phyloP scores from a whole-genome alignment of 2,797 vertebrate species.

The Cheracebus regulus region DNA sequence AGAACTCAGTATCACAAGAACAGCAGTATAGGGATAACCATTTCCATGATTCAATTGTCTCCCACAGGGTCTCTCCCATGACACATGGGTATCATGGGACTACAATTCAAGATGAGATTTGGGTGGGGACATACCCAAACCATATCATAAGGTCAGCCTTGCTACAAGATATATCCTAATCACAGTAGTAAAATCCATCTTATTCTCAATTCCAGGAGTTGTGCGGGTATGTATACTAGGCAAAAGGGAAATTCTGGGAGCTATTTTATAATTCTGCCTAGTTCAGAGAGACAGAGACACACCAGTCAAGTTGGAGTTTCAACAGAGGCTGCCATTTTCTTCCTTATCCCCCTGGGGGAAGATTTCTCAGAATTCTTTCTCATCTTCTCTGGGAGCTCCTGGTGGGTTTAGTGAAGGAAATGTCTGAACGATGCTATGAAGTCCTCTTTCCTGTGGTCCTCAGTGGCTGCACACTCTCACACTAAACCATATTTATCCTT shows the following conservation, averaged over 20 bases:
- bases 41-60: neutral
- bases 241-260: neutral
- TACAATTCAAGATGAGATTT: neutral
- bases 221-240: rapidly evolving
- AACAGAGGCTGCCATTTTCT: neutral
- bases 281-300: too few relatives aligned
- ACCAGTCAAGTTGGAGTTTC: neutral
- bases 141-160: neutral
- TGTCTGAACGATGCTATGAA: rapidly evolving
- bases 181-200: neutral
- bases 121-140: neutral
- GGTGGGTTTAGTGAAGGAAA: neutral
- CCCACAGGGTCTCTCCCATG: neutral
- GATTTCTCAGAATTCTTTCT: neutral
- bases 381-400: neutral
- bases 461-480: neutral
- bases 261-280: neutral
- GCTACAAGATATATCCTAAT: neutral
- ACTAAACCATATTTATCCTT: neutral
- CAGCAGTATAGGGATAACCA: neutral
- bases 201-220: neutral
- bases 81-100: neutral
- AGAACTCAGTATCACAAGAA: neutral
- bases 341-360: rapidly evolving
- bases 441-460: neutral